Conservation (phyloP, 2,888 invertebrate genomes). For the Chymomyza caudatula region DNA sequence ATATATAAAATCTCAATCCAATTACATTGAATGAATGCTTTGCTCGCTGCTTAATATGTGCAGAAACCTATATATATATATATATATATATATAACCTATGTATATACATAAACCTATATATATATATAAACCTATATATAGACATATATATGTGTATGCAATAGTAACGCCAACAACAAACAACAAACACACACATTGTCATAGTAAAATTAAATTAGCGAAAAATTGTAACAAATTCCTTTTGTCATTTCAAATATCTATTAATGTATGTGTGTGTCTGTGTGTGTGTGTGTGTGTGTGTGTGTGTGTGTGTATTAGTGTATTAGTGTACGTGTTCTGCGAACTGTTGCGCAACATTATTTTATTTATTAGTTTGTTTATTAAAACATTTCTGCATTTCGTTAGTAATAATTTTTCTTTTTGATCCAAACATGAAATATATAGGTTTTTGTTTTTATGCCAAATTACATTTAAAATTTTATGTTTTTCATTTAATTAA, state of each 20-base stretch:
- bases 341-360: background rate
- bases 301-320: background rate
- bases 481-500: constrained; percentile 23
- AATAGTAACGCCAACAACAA: constrained; percentile 1
- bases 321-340: too few relatives aligned
- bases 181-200: constrained; percentile 15
- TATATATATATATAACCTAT: too few relatives aligned
- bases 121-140: too few relatives aligned
- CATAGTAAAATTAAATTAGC: constrained; percentile 64
- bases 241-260: constrained; percentile 1
- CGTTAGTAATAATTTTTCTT: background rate
- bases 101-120: too few relatives aligned
- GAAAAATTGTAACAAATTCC: constrained; percentile 50
- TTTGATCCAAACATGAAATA: background rate
- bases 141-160: too few relatives aligned
- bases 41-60: background rate
- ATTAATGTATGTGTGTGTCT: background rate
- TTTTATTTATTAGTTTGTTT: constrained; percentile 46
- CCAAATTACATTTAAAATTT: constrained; percentile 24
- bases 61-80: background rate
- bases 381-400: constrained; percentile 8
- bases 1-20: constrained; percentile 43
- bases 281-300: constrained; percentile 10
- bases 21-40: constrained; percentile 52
- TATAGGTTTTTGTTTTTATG: constrained; percentile 18